phyloP scores from a whole-genome alignment of 2,888 invertebrate genomes.

The Petrolisthes manimaculis region DNA sequence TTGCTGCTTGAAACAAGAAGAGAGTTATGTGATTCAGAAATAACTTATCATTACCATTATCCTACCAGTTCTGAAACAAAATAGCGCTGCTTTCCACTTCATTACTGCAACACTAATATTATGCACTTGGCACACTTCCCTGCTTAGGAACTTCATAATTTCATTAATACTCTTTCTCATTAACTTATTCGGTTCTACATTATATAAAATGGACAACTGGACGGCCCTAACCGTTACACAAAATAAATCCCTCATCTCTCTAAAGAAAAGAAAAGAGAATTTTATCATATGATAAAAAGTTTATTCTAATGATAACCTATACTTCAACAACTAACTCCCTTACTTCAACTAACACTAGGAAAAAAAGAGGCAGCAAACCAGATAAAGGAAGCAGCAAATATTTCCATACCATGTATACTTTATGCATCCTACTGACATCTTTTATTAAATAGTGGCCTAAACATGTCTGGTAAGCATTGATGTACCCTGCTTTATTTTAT shows the following conservation, averaged over 20 bases:
- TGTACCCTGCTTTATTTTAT: conserved; percentile 59
- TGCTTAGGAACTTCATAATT: conserved; percentile 37
- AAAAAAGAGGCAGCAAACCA: not conserved
- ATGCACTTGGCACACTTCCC: conserved; percentile 56
- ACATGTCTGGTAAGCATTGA: conserved; percentile 55
- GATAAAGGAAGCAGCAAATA: not conserved
- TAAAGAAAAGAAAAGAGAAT: not conserved
- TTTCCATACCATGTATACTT: conserved; percentile 33
- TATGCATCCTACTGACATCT: conserved; percentile 47
- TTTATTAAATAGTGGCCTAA: conserved; percentile 36
- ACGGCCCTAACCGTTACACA: conserved; percentile 5
- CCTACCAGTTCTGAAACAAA: conserved; percentile 20
- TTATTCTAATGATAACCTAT: not conserved
- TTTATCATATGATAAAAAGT: not conserved
- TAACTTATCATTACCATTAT: conserved; percentile 18
- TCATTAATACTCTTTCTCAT: not conserved
- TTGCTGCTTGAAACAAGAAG: not conserved
- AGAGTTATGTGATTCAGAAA: not conserved
- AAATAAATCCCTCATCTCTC: not conserved
- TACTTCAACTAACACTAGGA: not conserved
- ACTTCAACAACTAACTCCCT: no score
- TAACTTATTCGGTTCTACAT: not conserved
- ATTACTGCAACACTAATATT: conserved; percentile 14
- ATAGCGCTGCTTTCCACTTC: conserved; percentile 2
- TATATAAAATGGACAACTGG: not conserved